Conservation (phyloP, 2,888 invertebrate species). For the Atethmia centrago region DNA sequence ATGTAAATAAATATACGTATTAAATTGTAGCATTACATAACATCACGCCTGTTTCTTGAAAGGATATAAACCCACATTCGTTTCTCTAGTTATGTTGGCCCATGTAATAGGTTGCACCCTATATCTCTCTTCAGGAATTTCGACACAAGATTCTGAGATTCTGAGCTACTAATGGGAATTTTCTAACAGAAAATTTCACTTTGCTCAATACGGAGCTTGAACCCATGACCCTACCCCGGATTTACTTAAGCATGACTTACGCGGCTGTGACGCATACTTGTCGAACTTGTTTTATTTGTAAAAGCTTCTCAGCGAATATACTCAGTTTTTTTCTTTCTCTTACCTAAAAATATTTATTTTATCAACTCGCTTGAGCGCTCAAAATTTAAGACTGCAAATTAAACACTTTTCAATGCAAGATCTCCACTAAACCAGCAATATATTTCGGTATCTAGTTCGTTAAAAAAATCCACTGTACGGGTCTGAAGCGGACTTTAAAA, state of each 20-base stretch:
- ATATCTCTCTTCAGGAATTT: no score
- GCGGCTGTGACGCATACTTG: no score
- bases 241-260: not conserved
- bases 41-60: no score
- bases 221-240: not conserved
- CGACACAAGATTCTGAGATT: not conserved
- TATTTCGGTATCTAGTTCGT: conserved; percentile 59
- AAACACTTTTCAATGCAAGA: not conserved
- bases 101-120: no score
- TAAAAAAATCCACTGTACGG: conserved; percentile 65
- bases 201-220: not conserved
- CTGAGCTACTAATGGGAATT: not conserved
- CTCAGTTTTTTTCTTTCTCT: no score
- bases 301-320: no score
- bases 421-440: not conserved
- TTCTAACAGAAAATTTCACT: not conserved
- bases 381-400: not conserved
- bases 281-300: no score
- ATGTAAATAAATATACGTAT: no score
- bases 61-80: no score
- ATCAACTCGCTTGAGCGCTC: not conserved
- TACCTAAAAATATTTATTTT: not conserved
- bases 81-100: no score
- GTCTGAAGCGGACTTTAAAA: conserved; percentile 69
- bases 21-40: no score